Evolutionary conservation across 2,113 vertebrate genomes (phyloP).

Genomic region (Phodopus roborovskii): DNA sequence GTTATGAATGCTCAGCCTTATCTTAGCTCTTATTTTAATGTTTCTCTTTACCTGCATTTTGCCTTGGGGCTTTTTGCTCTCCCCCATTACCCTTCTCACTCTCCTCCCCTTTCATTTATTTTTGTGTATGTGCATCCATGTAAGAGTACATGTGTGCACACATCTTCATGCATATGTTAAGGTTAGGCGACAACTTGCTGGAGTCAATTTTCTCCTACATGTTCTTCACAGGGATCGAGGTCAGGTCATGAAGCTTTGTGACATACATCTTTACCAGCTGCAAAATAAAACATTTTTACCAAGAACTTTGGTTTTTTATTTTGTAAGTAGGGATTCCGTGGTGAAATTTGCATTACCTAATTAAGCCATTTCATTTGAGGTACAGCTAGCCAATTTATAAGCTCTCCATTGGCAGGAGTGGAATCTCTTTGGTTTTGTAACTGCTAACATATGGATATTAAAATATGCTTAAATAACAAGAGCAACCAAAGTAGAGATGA

Average conservation of each 20-base stretch:
- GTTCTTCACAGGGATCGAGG: background rate
- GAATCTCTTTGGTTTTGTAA: background rate
- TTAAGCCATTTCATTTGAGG: slow-evolving; percentile 36
- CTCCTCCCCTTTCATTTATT: background rate
- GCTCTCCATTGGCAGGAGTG: background rate
- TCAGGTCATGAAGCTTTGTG: background rate
- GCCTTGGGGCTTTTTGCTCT: background rate
- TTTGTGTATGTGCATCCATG: background rate
- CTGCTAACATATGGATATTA: background rate
- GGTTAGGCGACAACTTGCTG: background rate
- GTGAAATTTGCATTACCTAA: background rate
- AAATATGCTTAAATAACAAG: background rate
- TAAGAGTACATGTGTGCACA: background rate
- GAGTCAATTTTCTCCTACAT: background rate
- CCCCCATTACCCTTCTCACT: too few species aligned
- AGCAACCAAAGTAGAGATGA: background rate
- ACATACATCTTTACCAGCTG: background rate
- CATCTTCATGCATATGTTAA: background rate
- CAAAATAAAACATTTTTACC: slow-evolving; percentile 10
- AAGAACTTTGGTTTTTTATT: background rate
- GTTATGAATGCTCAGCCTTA: background rate
- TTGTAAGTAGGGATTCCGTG: background rate
- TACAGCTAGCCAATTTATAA: background rate
- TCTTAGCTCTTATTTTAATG: background rate
- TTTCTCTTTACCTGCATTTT: background rate